Conservation (phyloP, 23 tunicate genomes). For the Diplosoma virens region DNA sequence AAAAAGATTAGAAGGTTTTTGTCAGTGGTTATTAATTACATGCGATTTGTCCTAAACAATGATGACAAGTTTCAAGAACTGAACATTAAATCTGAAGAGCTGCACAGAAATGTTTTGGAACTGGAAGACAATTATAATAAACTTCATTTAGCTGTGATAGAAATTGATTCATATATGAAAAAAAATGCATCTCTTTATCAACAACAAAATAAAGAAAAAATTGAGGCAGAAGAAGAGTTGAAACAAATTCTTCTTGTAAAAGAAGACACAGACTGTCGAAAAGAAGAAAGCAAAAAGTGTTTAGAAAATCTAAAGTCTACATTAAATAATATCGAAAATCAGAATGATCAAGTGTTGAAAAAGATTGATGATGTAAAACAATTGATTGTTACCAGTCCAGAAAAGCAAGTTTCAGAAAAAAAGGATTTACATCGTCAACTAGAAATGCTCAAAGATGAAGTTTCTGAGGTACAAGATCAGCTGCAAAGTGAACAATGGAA, state of each 20-base stretch:
- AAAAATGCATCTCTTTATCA: not conserved
- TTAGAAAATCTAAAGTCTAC: not conserved
- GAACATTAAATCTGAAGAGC: slow-evolving; percentile 19
- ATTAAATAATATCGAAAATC: not conserved
- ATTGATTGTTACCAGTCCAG: slow-evolving; percentile 40
- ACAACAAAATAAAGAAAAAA: slow-evolving; percentile 15
- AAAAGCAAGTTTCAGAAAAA: slow-evolving; percentile 11
- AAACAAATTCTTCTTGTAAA: not conserved
- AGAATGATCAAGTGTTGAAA: slow-evolving; percentile 1
- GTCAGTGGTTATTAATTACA: slow-evolving; percentile 26
- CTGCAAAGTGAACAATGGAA: slow-evolving; percentile 10
- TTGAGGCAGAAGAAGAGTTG: slow-evolving; percentile 6
- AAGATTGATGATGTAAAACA: slow-evolving; percentile 12
- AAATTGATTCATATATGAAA: slow-evolving; percentile 5
- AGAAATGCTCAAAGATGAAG: slow-evolving; percentile 13
- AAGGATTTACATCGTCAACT: slow-evolving; percentile 4
- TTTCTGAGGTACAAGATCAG: not conserved
- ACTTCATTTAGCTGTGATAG: not conserved
- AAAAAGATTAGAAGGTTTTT: slow-evolving; percentile 12
- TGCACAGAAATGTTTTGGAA: slow-evolving; percentile 5
- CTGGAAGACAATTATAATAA: slow-evolving; percentile 1
- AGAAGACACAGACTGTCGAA: slow-evolving; percentile 18
- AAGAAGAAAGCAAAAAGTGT: slow-evolving; percentile 25
- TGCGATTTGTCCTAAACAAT: slow-evolving; percentile 27
- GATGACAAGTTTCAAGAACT: not conserved